phyloP scores from a whole-genome alignment of 2,797 vertebrate genomes.

The Eptatretus atami region DNA sequence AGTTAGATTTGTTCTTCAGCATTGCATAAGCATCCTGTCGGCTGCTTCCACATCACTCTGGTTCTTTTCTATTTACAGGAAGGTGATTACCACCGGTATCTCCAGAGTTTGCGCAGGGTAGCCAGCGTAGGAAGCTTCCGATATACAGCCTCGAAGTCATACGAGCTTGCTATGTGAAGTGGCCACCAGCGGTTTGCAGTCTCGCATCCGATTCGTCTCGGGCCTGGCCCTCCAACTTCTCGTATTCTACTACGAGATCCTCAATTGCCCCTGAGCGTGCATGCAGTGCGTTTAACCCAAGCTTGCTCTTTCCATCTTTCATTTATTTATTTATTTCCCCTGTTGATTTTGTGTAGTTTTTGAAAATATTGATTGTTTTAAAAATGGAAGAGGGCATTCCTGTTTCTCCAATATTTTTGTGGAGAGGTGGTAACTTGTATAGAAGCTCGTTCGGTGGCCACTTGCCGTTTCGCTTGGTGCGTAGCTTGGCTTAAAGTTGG shows the following conservation, averaged over 20 bases:
- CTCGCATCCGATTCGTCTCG: constrained; percentile 70
- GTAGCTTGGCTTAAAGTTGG: constrained; percentile 85
- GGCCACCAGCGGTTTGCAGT: constrained; percentile 98
- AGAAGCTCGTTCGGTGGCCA: too few relatives aligned
- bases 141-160: constrained; percentile 81
- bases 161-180: constrained; percentile 87
- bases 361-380: too few relatives aligned
- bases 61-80: constrained; percentile 22
- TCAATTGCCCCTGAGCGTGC: constrained; percentile 91
- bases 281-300: constrained; percentile 14
- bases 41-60: too few relatives aligned
- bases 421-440: too few relatives aligned
- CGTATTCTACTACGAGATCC: constrained; percentile 99
- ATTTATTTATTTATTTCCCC: too few relatives aligned
- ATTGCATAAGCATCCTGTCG: too few relatives aligned
- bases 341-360: too few relatives aligned
- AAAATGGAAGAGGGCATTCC: too few relatives aligned
- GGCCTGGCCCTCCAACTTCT: constrained; percentile 96
- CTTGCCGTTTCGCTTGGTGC: background rate
- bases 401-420: too few relatives aligned
- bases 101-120: constrained; percentile 80
- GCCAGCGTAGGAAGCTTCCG: constrained; percentile 58
- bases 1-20: too few relatives aligned
- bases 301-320: too few relatives aligned
- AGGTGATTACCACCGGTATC: constrained; percentile 96